Base-by-base conservation (phyloP, 2,797 vertebrate genomes). In the Sardinella longiceps region DNA sequence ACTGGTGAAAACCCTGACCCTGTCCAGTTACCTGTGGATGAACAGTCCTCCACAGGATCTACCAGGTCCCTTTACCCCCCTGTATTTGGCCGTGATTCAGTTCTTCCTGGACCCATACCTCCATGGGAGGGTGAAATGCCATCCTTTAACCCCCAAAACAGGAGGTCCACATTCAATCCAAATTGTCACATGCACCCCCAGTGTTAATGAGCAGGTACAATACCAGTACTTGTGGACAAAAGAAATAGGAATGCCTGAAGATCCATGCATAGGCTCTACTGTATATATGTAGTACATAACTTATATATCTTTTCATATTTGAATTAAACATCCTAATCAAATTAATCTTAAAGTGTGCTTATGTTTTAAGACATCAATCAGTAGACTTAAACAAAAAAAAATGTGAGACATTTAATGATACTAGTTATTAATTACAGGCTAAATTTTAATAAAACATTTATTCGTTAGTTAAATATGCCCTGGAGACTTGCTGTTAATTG, bases 401-500 rank as follows among this genome's bases (percentile, higher is more conserved):
- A 43, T 77, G 37, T 43, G 37, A 77, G 39, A 37, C 33, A 77
- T 77, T 77, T 77, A 77, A 77, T 70, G 30, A 70, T 33, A 39
- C 18, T 43, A 77, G 33, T 77, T 43, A 39, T 43, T 77, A 77
- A 77, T 77, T 77, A 77, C 70, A 77, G 70, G 23, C 70, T 43
- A 77, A 25, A 20, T 82, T 82, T 87, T 80, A 81, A 80, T 84
- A n/a, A 51, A 70, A 82, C 81, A 37, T 48, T 63, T 82, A 63
- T 33, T 48, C 51, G 77, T 84, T 84, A 58, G 82, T 87, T 87
- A 82, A 74, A 87, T 60, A n/a, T 82, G 46, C 53, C 83, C 81
- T 82, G 70, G 45, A 80, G 82, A 84, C 83, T 45, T 83, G 18
- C 51, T 82, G 70, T 87, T 87, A 87, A 87, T 86, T 84, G 33